Conservation (phyloP, 2,888 invertebrate genomes). For the Malacosoma neustria region DNA sequence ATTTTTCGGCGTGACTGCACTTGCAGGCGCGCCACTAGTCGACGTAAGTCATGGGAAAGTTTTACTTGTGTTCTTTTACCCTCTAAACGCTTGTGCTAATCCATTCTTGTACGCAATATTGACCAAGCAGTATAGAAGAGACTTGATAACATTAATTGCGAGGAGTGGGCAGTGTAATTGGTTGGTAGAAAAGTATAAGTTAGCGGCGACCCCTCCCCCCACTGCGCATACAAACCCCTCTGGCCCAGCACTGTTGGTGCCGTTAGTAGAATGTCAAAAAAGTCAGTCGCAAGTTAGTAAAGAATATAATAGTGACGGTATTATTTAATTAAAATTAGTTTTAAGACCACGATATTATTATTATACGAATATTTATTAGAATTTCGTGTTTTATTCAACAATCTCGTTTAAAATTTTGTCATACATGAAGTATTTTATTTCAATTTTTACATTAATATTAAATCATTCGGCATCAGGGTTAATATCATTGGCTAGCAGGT, state of each 20-base stretch:
- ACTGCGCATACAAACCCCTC: constrained; percentile 61
- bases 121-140: constrained; percentile 89
- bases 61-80: constrained; percentile 91
- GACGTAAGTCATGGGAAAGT: constrained; percentile 88
- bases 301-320: constrained; percentile 44
- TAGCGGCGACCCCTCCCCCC: constrained; percentile 54
- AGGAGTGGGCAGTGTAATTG: constrained; percentile 72
- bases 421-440: no score
- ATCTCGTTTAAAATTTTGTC: no score
- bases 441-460: no score
- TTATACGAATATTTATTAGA: constrained; percentile 47
- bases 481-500: no score
- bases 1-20: constrained; percentile 90
- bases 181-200: constrained; percentile 53
- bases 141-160: constrained; percentile 79
- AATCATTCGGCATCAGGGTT: no score
- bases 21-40: constrained; percentile 88
- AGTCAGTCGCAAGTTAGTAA: constrained; percentile 45
- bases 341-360: constrained; percentile 46
- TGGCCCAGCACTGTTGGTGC: constrained; percentile 41
- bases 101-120: constrained; percentile 94
- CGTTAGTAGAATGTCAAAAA: constrained; percentile 49
- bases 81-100: constrained; percentile 93
- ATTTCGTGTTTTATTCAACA: constrained; percentile 23
- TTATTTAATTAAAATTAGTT: constrained; percentile 36